Evolutionary conservation across 2,888 invertebrate species (phyloP), one percentile per base, ranked within the genome.

Genomic region (Epinotia nisella): DNA sequence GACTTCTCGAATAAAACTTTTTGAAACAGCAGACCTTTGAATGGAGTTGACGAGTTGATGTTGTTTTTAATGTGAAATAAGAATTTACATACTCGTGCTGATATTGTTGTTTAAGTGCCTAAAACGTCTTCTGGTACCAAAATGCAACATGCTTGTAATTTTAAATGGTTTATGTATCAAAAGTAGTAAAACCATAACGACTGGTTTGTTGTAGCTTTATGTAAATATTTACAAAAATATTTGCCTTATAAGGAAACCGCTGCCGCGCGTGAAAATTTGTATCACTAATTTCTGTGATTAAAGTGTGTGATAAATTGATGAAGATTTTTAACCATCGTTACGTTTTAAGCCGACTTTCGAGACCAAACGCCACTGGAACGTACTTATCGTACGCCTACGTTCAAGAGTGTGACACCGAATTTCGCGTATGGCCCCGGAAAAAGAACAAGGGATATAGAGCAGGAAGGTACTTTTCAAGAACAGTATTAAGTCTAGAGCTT

Each of bases 381-480:
- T 11, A 51, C n/a, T 29, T 49, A 64, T n/a, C 49, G 62, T 24
- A 29, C 51, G 3, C 62, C 62, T 11, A 24, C 24, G 17, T 64
- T 51, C n/a, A 49, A 51, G 11, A 29, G 49, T 29, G 15, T 29
- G n/a, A 24, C 62, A n/a, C 21, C 10, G 5, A 64, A 11, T 64
- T 64, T 29, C 7, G 62, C 49, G 5, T 51, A 49, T 11, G 62
- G 21, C 4, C 24, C 29, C 29, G 62, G 62, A 29, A 64, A 64
- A 51, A 49, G 62, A 3, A 51, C 24, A 17, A 17, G 15, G 29
- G 49, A 51, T 1, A 51, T 51, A 10, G 62, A 64, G n/a, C 29
- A n/a, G 11, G 62, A 66, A 66, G 66, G 66, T 66, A 66, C 21
- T 41, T 15, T 55, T 65, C 13, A 35, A 15, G 24, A 41, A 35